Conservation (phyloP, 2,888 invertebrate genomes). For the Monopis laevigella region DNA sequence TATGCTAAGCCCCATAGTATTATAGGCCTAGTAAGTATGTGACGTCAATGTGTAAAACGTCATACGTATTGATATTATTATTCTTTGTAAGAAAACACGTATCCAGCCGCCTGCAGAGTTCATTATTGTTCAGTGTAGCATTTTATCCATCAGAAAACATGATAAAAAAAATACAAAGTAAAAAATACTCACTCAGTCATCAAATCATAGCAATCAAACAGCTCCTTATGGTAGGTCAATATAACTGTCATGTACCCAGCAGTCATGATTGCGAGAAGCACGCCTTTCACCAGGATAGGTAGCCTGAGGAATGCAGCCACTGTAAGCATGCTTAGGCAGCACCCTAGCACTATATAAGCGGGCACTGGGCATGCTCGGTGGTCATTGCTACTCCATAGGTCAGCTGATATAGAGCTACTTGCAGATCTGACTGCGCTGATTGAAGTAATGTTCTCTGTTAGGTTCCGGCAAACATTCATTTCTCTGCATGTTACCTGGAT, state of each 20-base stretch:
- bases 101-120: no score
- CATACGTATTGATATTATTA: no score
- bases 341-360: slow-evolving; percentile 86
- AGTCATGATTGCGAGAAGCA: slow-evolving; percentile 80
- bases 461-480: slow-evolving; percentile 44
- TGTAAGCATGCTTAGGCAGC: slow-evolving; percentile 83
- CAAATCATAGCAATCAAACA: slow-evolving; percentile 85
- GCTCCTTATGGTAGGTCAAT: slow-evolving; percentile 79
- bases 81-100: no score
- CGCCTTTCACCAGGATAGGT: slow-evolving; percentile 83
- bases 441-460: slow-evolving; percentile 54
- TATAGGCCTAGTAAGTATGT: no score
- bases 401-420: slow-evolving; percentile 35
- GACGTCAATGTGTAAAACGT: no score
- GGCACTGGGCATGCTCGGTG: slow-evolving; percentile 87
- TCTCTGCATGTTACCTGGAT: slow-evolving; percentile 55
- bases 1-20: no score
- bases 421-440: slow-evolving; percentile 58
- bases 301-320: slow-evolving; percentile 86
- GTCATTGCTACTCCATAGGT: slow-evolving; percentile 59
- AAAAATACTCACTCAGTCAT: slow-evolving; percentile 72
- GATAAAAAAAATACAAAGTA: no score
- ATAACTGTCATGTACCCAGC: slow-evolving; percentile 83
- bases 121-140: no score
- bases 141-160: no score